phyloP scores from a whole-genome alignment of 2,888 invertebrate species.

The Eupelmus urozonus region DNA sequence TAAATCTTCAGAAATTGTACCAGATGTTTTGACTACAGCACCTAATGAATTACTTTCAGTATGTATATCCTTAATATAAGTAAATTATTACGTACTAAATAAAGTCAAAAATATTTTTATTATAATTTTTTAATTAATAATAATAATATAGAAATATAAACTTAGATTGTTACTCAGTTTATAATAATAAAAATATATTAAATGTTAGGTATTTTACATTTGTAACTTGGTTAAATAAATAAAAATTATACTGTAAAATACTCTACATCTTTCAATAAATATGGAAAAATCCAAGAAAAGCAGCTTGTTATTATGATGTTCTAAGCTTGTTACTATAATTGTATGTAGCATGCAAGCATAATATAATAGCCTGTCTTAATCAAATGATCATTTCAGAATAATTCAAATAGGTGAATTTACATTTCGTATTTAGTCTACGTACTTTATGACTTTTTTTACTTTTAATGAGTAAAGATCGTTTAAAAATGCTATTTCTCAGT shows the following conservation, averaged over 20 bases:
- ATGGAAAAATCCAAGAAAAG: background rate
- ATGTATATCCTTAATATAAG: slow-evolving; percentile 67
- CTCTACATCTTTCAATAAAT: too few relatives aligned
- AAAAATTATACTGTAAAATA: too few relatives aligned
- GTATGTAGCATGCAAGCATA: background rate
- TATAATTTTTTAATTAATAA: background rate
- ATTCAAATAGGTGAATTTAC: slow-evolving; percentile 1
- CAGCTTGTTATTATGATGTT: slow-evolving; percentile 56
- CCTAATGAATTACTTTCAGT: slow-evolving; percentile 45
- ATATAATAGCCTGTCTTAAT: background rate
- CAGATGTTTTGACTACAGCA: slow-evolving; percentile 44
- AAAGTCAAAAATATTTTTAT: background rate
- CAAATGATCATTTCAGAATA: slow-evolving; percentile 1
- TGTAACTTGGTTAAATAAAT: too few relatives aligned
- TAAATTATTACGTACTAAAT: background rate
- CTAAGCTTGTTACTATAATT: slow-evolving; percentile 1
- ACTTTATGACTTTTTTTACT: too few relatives aligned
- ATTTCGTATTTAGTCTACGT: background rate
- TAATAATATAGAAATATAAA: background rate
- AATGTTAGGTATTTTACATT: background rate
- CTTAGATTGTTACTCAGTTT: background rate
- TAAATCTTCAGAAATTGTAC: slow-evolving; percentile 39
- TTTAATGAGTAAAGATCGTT: too few relatives aligned
- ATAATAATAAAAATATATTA: background rate
- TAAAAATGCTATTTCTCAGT: too few relatives aligned